Conservation (phyloP, 1,140 invertebrate genomes). For the Linepithema humile region DNA sequence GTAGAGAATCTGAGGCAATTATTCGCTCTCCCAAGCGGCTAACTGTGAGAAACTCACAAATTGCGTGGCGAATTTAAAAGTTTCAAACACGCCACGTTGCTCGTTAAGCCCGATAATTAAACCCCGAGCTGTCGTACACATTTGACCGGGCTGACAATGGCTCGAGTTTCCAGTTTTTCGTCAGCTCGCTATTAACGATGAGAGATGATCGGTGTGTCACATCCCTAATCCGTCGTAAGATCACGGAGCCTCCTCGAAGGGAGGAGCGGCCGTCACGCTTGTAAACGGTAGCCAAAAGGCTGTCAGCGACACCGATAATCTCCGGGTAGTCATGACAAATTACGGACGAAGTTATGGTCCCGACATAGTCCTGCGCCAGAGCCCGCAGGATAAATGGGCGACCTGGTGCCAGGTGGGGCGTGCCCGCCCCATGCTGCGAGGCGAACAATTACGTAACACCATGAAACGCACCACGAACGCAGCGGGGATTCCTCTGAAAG, state of each 20-base stretch:
- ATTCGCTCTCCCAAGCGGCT: background rate
- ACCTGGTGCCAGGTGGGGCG: slow-evolving; percentile 77
- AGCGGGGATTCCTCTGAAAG: slow-evolving; percentile 55
- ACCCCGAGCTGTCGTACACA: too few relatives aligned
- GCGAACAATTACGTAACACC: slow-evolving; percentile 79
- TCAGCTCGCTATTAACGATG: background rate
- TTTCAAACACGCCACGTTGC: background rate
- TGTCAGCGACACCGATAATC: slow-evolving; percentile 82
- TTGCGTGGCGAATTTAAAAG: background rate
- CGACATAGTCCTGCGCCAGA: slow-evolving; percentile 25
- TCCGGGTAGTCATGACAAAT: slow-evolving; percentile 83
- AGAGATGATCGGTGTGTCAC: slow-evolving; percentile 29
- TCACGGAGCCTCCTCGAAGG: background rate
- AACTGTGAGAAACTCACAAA: background rate
- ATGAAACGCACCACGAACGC: slow-evolving; percentile 64
- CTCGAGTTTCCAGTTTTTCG: background rate
- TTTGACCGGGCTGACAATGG: background rate
- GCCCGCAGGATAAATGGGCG: slow-evolving; percentile 72
- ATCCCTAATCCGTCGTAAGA: slow-evolving; percentile 38
- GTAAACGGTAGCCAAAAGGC: slow-evolving; percentile 74
- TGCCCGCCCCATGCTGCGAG: slow-evolving; percentile 70
- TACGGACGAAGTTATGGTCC: slow-evolving; percentile 68
- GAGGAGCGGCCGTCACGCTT: slow-evolving; percentile 11
- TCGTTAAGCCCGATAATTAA: slow-evolving; percentile 6
- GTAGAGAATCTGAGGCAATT: background rate